Percentiles rank a stretch among this genome's conserved stretches.
These are phyloP conservation scores for Clarias gariepinus DNA, from an alignment of 2,113 vertebrate genomes.

Conservation along the genomic window DNA sequence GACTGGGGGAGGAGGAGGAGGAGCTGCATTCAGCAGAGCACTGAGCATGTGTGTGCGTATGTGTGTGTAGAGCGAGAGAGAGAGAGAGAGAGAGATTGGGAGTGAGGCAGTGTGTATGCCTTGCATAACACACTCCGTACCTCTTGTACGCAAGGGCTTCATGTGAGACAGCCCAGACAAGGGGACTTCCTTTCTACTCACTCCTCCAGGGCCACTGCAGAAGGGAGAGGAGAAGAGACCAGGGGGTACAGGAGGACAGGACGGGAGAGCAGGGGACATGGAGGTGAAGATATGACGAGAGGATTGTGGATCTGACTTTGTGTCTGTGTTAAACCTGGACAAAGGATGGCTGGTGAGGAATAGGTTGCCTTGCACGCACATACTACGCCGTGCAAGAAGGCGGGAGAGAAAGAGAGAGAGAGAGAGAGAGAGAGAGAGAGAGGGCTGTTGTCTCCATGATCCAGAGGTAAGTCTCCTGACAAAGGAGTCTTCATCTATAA, in stretches of 20 bases:
- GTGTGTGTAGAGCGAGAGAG: slow-evolving; percentile 47
- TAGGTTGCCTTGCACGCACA: slow-evolving; percentile 44
- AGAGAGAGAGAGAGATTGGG: slow-evolving; percentile 56
- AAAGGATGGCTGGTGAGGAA: slow-evolving; percentile 49
- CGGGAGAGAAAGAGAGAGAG: background rate
- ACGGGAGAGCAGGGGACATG: slow-evolving; percentile 31
- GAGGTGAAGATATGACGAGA: slow-evolving; percentile 37
- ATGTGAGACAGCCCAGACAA: slow-evolving; percentile 67
- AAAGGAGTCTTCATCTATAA: slow-evolving; percentile 33
- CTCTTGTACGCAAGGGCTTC: slow-evolving; percentile 72
- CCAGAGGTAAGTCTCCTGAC: slow-evolving; percentile 44
- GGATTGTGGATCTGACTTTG: slow-evolving; percentile 48
- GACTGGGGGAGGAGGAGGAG: slow-evolving; percentile 73
- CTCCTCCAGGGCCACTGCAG: slow-evolving; percentile 54
- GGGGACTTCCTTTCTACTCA: slow-evolving; percentile 68
- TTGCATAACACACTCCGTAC: slow-evolving; percentile 80
- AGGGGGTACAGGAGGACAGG: slow-evolving; percentile 8
- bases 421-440: slow-evolving; percentile 19
- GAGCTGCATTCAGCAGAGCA: slow-evolving; percentile 77
- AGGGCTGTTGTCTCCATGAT: slow-evolving; percentile 31
- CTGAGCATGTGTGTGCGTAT: slow-evolving; percentile 62
- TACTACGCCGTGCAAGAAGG: slow-evolving; percentile 5
- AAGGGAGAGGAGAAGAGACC: slow-evolving; percentile 40
- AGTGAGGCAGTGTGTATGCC: slow-evolving; percentile 74
- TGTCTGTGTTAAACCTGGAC: slow-evolving; percentile 48